Conservation (phyloP, 2,797 vertebrate genomes). For the Xyrichtys novacula region DNA sequence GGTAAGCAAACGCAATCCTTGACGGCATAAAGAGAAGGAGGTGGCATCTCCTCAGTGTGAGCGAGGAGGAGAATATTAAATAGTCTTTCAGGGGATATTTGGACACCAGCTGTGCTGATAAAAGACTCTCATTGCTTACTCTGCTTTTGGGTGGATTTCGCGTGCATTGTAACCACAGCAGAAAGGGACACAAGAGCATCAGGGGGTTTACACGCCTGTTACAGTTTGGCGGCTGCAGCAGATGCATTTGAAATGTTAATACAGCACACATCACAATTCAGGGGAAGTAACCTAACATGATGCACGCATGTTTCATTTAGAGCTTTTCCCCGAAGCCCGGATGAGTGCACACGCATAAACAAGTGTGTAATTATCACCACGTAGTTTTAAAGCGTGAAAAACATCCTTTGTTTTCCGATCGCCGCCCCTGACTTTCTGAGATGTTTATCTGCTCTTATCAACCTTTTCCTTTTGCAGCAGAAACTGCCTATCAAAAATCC, state of each 20-base stretch:
- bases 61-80: slow-evolving; percentile 69
- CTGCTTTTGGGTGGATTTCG: slow-evolving; percentile 54
- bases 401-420: slow-evolving; percentile 32
- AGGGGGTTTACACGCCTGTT: slow-evolving; percentile 28
- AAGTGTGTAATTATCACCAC: slow-evolving; percentile 24
- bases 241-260: slow-evolving; percentile 47
- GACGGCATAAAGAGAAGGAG: slow-evolving; percentile 63
- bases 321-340: slow-evolving; percentile 13
- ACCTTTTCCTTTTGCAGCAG: background rate
- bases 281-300: slow-evolving; percentile 2
- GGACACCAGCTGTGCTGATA: slow-evolving; percentile 64
- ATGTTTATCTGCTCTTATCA: slow-evolving; percentile 55
- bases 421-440: slow-evolving; percentile 30
- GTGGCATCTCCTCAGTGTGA: slow-evolving; percentile 46
- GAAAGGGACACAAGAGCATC: slow-evolving; percentile 38
- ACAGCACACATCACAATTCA: slow-evolving; percentile 15
- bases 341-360: background rate
- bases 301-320: background rate
- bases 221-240: slow-evolving; percentile 31
- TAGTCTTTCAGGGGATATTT: slow-evolving; percentile 69
- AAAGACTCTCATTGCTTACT: slow-evolving; percentile 64
- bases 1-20: slow-evolving; percentile 20
- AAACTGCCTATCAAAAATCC: slow-evolving; percentile 45
- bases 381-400: slow-evolving; percentile 26
- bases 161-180: slow-evolving; percentile 36